Percentiles rank a stretch among this genome's conserved stretches.
Evolutionary conservation across 2,113 vertebrate genomes (phyloP).

Genomic region (Pterocles gutturalis): DNA sequence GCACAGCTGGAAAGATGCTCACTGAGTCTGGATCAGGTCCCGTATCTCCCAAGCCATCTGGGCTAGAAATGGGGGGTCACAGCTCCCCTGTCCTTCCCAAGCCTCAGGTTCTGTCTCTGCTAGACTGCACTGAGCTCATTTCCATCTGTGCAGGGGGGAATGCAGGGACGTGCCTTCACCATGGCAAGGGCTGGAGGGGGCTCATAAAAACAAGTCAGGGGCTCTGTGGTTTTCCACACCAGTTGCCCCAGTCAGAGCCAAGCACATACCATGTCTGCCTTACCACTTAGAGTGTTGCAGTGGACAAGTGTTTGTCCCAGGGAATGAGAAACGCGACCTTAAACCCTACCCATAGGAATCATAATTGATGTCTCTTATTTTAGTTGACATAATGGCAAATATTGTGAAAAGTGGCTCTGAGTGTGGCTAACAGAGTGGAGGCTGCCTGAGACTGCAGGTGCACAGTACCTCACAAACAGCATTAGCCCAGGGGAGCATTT

Average conservation of each 20-base stretch:
- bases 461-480: neutral
- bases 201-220: neutral
- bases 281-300: neutral
- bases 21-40: neutral
- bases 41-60: neutral
- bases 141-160: neutral
- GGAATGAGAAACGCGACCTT: neutral
- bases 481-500: neutral
- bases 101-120: neutral
- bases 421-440: too few species aligned
- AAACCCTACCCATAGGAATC: neutral
- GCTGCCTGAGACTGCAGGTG: neutral
- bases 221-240: neutral
- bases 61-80: neutral
- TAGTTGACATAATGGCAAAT: neutral
- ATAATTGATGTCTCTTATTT: neutral
- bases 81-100: neutral
- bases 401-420: neutral
- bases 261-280: neutral
- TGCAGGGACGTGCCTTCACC: neutral
- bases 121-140: neutral
- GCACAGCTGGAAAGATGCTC: neutral
- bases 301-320: neutral
- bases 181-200: neutral
- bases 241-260: too few species aligned